These are phyloP conservation scores for Lasiurus cinereus DNA, from an alignment of 2,113 vertebrate species.

Conservation along the genomic window DNA sequence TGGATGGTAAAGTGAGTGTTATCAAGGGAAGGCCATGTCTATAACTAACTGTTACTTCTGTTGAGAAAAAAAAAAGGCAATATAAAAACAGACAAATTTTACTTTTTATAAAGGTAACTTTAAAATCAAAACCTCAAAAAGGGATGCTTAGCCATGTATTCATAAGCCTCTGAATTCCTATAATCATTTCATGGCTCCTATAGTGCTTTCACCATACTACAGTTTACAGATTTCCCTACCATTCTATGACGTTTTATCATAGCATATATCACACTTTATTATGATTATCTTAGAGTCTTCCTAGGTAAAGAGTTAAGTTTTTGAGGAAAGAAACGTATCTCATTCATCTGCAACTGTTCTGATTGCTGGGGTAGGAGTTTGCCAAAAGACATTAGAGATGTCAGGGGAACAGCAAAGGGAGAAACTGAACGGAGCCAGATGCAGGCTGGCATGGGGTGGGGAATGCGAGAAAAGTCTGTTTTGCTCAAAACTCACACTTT, in stretches of 20 bases:
- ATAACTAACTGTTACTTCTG: slow-evolving; percentile 91
- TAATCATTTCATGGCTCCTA: background rate
- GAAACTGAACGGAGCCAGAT: background rate
- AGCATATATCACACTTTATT: background rate
- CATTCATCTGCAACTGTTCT: background rate
- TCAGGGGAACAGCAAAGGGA: background rate
- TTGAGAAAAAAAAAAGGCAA: background rate
- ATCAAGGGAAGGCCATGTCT: slow-evolving; percentile 92
- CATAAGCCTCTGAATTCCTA: background rate
- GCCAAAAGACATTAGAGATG: background rate
- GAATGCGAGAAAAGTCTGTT: background rate
- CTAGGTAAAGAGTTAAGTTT: background rate
- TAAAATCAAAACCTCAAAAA: background rate
- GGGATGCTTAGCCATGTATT: background rate
- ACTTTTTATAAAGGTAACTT: background rate
- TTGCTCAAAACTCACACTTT: background rate
- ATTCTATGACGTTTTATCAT: background rate
- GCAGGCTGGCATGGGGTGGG: accelerated
- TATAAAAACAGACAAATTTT: background rate
- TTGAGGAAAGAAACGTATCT: background rate
- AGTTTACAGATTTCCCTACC: background rate
- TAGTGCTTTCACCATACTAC: background rate
- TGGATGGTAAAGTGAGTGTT: slow-evolving; percentile 93
- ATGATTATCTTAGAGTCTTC: background rate
- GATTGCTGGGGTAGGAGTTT: background rate